Base-by-base conservation (phyloP, 2,797 vertebrate species). In the Crypturellus tataupa region DNA sequence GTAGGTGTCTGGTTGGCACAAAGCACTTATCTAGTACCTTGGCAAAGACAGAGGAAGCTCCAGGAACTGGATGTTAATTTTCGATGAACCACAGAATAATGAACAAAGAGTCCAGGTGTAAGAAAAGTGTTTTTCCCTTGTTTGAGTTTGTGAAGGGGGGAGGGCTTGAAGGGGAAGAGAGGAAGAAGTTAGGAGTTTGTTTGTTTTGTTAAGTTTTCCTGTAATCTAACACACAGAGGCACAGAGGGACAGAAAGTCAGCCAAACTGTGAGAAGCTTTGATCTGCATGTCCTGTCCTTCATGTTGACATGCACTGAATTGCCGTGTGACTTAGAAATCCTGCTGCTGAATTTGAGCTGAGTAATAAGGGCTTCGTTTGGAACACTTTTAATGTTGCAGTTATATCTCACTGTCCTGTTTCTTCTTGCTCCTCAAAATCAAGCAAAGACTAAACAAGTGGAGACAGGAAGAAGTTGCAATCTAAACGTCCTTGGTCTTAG, bases 51-150 rank as follows among this genome's bases (percentile, higher is more conserved):
- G 75, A 71, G 83, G 86, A 93, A 95, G 78, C 68, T 87, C 51
- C 83, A 80, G 56, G 44, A 90, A 89, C 65, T 8, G 42, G 94
- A 90, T 80, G 81, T 80, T 89, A 65, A 83, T 85, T 89, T 87
- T 46, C 3, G 21, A 85, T 55, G 53, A 94, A 82, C 33, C 0
- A 0, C 58, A 71, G 59, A 75, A 51, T 68, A 83, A 53, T 5
- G 75, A 95, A 95, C 89, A 94, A 90, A 95, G 62, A 23, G 17
- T 46, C 72, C 95, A 95, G 95, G 95, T 93, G 93, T 93, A 78
- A 73, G 46, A 92, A 75, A 71, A 62, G 8, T 42, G 25, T 67
- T 84, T 89, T 55, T 70, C 80, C 91, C 17, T 16, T 51, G 25
- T 85, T 88, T 93, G n/a, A 37, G 63, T 90, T 86, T 81, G 12